Conservation (phyloP, 2,888 invertebrate species). For the Eupeodes latifasciatus region DNA sequence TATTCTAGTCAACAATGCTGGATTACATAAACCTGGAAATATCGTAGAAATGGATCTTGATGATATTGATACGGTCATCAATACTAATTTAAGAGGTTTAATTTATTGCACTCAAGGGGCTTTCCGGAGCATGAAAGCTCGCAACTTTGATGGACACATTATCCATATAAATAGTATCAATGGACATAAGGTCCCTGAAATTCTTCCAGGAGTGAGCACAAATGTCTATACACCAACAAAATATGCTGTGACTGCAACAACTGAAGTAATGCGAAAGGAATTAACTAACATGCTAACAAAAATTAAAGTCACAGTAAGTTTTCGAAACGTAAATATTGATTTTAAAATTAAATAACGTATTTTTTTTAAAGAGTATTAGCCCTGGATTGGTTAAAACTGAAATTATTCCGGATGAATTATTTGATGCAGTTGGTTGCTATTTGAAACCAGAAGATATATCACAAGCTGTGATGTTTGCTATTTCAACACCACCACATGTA, state of each 20-base stretch:
- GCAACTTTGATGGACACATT: constrained; percentile 80
- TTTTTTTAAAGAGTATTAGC: constrained; percentile 49
- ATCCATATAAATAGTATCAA: constrained; percentile 81
- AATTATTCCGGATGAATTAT: constrained; percentile 73
- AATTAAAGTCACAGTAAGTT: constrained; percentile 82
- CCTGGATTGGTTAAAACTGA: constrained; percentile 57
- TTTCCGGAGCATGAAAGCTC: constrained; percentile 84
- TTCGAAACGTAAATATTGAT: not conserved
- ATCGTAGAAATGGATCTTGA: constrained; percentile 79
- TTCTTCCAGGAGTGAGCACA: constrained; percentile 67
- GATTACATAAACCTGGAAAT: constrained; percentile 81
- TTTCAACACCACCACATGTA: constrained; percentile 61
- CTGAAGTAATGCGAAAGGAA: constrained; percentile 82
- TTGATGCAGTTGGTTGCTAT: constrained; percentile 75
- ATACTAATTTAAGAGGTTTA: constrained; percentile 84
- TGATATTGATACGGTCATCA: constrained; percentile 81
- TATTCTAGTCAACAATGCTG: constrained; percentile 87
- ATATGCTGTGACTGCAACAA: constrained; percentile 81
- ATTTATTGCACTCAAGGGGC: constrained; percentile 85
- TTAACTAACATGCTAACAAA: constrained; percentile 79
- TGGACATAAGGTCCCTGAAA: constrained; percentile 79
- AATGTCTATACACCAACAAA: constrained; percentile 83
- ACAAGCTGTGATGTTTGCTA: constrained; percentile 48
- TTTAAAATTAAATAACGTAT: not conserved
- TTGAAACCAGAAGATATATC: constrained; percentile 55